Evolutionary conservation across 2,113 vertebrate genomes (phyloP).

Genomic region (Patagioenas fasciata): DNA sequence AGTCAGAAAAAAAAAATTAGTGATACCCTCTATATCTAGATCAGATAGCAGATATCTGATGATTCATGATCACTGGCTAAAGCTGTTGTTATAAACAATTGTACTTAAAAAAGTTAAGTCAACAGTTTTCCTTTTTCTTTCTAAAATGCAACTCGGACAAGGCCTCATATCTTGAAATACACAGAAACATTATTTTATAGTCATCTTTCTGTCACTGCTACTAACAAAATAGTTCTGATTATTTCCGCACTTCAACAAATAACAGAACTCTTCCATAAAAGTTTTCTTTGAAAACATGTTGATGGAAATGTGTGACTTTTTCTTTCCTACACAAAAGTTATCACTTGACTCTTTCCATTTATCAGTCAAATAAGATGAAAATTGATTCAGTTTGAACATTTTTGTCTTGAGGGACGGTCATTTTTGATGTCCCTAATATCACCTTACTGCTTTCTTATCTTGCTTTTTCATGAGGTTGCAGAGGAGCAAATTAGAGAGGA

Average conservation of each 20-base stretch:
- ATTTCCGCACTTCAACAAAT: neutral
- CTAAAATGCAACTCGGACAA: neutral
- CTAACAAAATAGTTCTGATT: neutral
- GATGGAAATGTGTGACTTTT: neutral
- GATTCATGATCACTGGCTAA: neutral
- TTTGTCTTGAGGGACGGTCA: neutral
- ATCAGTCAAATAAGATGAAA: neutral
- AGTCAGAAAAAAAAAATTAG: neutral
- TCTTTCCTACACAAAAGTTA: neutral
- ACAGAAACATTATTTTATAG: neutral
- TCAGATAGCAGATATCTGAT: neutral
- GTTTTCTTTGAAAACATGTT: neutral
- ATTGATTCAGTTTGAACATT: neutral
- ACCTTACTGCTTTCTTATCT: neutral
- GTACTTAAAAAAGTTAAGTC: neutral
- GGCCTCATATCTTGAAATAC: neutral
- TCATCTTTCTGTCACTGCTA: neutral
- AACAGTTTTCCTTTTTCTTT: neutral
- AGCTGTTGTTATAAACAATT: neutral
- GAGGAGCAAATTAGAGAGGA: neutral
- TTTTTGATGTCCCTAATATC: neutral
- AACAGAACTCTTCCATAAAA: neutral
- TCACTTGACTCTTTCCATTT: neutral
- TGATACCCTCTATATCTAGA: neutral
- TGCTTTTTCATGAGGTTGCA: neutral